Conservation (phyloP, 2,888 invertebrate species). For the Syritta pipiens region DNA sequence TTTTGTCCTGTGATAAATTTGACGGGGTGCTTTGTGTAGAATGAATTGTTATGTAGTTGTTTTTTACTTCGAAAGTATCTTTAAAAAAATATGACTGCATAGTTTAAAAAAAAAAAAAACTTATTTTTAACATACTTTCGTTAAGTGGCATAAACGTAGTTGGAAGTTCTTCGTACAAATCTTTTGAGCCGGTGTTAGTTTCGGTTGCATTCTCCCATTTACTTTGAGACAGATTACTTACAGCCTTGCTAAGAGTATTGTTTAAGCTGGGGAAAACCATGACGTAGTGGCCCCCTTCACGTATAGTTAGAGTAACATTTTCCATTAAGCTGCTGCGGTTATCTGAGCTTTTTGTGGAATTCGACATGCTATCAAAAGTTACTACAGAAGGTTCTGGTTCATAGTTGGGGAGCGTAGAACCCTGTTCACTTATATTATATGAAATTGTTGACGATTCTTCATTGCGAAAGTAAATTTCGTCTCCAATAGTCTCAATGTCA, state of each 20-base stretch:
- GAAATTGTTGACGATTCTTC: conserved; percentile 50
- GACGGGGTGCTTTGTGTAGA: neutral
- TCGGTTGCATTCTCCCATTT: too few relatives aligned
- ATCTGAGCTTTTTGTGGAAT: conserved; percentile 4
- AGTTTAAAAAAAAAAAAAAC: too few relatives aligned
- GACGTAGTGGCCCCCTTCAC: conserved; percentile 70
- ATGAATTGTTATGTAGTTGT: neutral
- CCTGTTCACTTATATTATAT: conserved; percentile 19
- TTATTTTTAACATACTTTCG: neutral
- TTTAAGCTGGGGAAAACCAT: conserved; percentile 56
- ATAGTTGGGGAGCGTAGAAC: conserved; percentile 14
- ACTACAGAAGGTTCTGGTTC: neutral
- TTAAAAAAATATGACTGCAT: neutral
- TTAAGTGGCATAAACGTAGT: neutral
- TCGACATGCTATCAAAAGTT: too few relatives aligned
- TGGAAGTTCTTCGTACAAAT: neutral
- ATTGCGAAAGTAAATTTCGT: conserved; percentile 72
- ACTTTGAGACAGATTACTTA: too few relatives aligned
- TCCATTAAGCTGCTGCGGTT: conserved; percentile 56
- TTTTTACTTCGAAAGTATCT: neutral
- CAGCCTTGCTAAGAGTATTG: conserved; percentile 2
- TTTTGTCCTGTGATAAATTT: too few relatives aligned
- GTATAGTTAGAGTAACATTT: conserved; percentile 70
- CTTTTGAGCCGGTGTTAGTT: neutral
- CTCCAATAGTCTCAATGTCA: conserved; percentile 71